Percentiles rank a stretch among this genome's conserved stretches.
Evolutionary conservation across 2,113 vertebrate genomes (phyloP).

Genomic region (Actinemys pallida): DNA sequence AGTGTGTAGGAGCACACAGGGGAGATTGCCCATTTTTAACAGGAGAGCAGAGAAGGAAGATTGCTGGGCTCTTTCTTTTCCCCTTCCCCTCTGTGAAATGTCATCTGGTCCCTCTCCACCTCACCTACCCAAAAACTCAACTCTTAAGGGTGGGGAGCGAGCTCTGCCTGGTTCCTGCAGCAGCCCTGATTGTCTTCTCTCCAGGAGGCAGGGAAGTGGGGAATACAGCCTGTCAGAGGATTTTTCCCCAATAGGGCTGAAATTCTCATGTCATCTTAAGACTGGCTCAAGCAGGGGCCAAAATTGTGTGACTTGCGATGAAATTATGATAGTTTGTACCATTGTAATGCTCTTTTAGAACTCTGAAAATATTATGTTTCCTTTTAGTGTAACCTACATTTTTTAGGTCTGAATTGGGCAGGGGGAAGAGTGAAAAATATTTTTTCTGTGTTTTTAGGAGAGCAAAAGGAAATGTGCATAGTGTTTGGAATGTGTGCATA

Average conservation of each 20-base stretch:
- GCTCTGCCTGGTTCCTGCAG: neutral
- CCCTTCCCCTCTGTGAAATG: neutral
- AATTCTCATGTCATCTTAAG: neutral
- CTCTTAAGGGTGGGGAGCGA: neutral
- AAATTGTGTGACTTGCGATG: neutral
- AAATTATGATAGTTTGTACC: neutral
- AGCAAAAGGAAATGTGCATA: neutral
- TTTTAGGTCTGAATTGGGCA: neutral
- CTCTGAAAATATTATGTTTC: neutral
- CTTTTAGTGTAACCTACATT: neutral
- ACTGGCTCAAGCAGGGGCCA: neutral
- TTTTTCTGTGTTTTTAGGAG: neutral
- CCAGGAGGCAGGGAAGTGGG: neutral
- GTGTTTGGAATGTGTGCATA: neutral
- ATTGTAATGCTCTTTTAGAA: neutral
- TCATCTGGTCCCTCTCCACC: neutral
- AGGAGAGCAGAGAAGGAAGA: too few species aligned
- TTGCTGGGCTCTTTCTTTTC: neutral
- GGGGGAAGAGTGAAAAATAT: neutral
- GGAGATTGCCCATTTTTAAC: too few species aligned
- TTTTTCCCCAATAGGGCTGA: neutral
- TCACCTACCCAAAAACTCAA: neutral
- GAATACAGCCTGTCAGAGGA: accelerated
- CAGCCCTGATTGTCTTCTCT: neutral
- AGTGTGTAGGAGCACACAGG: too few species aligned